Percentiles rank a stretch among this genome's conserved stretches.
Evolutionary conservation across 2,797 vertebrate genomes (phyloP).

Genomic region (Poecile montanus): DNA sequence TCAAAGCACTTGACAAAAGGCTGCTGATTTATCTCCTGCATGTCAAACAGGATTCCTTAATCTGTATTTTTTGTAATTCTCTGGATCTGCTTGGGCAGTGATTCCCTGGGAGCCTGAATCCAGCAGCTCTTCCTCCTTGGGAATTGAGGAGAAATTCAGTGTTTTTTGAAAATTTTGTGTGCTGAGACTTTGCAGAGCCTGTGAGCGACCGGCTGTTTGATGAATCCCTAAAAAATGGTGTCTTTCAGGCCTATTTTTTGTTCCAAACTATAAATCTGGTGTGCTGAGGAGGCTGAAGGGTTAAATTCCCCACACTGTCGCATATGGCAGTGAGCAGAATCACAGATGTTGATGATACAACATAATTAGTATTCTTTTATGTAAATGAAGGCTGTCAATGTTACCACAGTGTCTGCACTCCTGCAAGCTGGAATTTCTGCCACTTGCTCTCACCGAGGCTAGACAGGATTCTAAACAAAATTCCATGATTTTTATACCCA

Average conservation of each 20-base stretch:
- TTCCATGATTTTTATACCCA: not conserved
- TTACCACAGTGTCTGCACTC: slow-evolving; percentile 73
- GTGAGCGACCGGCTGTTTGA: not conserved
- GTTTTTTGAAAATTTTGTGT: rapidly evolving
- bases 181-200: not conserved
- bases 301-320: slow-evolving; percentile 72
- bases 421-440: slow-evolving; percentile 65
- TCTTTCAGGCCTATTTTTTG: not conserved
- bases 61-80: not conserved
- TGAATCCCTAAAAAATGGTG: rapidly evolving
- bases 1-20: slow-evolving; percentile 14
- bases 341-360: slow-evolving; percentile 81
- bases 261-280: not conserved
- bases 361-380: slow-evolving; percentile 82
- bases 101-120: slow-evolving; percentile 22
- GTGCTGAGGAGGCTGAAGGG: slow-evolving; percentile 60
- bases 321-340: slow-evolving; percentile 80
- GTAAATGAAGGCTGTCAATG: slow-evolving; percentile 80
- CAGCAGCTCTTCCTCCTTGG: not conserved
- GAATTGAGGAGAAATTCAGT: not conserved
- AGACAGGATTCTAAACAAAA: not conserved
- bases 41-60: slow-evolving; percentile 13
- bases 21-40: slow-evolving; percentile 27
- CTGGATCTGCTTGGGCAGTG: not conserved
- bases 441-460: slow-evolving; percentile 56